Conservation (phyloP, 1,140 invertebrate genomes). For the Chironomus striatipennis region DNA sequence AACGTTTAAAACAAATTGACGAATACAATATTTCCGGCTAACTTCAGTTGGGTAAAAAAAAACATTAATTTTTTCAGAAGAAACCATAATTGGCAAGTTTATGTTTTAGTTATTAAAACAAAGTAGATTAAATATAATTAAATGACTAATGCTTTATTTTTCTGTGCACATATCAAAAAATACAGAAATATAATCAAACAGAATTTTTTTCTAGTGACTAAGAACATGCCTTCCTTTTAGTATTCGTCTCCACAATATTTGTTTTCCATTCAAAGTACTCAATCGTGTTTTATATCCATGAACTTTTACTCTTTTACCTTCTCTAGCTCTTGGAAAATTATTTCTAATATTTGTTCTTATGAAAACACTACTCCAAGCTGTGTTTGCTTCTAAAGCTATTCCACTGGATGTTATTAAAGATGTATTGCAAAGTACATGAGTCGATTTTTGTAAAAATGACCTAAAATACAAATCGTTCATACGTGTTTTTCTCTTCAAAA, state of each 20-base stretch:
- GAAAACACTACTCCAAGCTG: constrained; percentile 27
- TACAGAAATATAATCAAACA: neutral
- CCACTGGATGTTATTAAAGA: neutral
- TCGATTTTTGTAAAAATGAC: constrained; percentile 14
- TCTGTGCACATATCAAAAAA: neutral
- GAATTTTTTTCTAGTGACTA: constrained; percentile 46
- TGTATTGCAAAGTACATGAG: neutral
- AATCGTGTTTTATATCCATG: constrained; percentile 62
- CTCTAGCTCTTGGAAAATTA: constrained; percentile 63
- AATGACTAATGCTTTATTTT: neutral
- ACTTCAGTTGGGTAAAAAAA: too few relatives aligned
- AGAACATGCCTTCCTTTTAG: constrained; percentile 61
- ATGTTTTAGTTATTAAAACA: too few relatives aligned
- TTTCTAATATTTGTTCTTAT: constrained; percentile 46
- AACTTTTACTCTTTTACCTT: constrained; percentile 55
- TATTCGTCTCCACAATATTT: constrained; percentile 62
- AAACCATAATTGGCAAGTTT: too few relatives aligned
- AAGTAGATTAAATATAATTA: too few relatives aligned
- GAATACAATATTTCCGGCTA: too few relatives aligned
- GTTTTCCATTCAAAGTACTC: constrained; percentile 54
- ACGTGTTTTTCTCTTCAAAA: neutral
- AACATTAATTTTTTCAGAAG: too few relatives aligned
- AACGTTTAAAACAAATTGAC: too few relatives aligned
- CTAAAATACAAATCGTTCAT: neutral
- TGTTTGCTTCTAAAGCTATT: neutral